These are phyloP conservation scores for Sycophila texana DNA, from an alignment of 2,888 invertebrate species.

Conservation along the genomic window DNA sequence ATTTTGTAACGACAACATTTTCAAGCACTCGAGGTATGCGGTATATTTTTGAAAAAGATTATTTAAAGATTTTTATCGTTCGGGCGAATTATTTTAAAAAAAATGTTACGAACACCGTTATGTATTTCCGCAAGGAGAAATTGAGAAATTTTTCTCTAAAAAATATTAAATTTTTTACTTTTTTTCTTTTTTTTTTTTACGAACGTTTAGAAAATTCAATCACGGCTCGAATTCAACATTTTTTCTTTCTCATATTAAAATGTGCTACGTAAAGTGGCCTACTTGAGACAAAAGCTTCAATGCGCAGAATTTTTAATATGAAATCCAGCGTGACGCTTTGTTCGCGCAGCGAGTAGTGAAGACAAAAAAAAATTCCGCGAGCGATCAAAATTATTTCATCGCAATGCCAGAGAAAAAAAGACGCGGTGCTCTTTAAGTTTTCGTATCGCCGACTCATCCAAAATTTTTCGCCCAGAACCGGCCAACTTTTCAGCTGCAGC, in stretches of 20 bases:
- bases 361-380: neutral
- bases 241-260: neutral
- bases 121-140: too few species aligned
- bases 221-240: neutral
- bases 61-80: too few species aligned
- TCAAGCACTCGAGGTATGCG: too few species aligned
- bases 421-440: neutral
- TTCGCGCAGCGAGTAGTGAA: neutral
- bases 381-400: constrained; percentile 43
- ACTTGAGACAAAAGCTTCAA: constrained; percentile 13
- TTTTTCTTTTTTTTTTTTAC: too few species aligned
- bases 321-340: constrained; percentile 22
- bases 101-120: too few species aligned
- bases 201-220: neutral
- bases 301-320: constrained; percentile 33
- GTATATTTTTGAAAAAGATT: too few species aligned
- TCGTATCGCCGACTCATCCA: neutral
- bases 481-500: constrained; percentile 14
- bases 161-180: neutral
- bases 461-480: constrained; percentile 26
- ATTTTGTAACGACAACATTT: too few species aligned
- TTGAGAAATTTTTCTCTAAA: neutral
- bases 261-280: neutral
- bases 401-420: constrained; percentile 14
- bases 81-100: too few species aligned